phyloP scores from a whole-genome alignment of 53 echinoderm and acorn worm genomes.

The Hippasteria phrygiana region DNA sequence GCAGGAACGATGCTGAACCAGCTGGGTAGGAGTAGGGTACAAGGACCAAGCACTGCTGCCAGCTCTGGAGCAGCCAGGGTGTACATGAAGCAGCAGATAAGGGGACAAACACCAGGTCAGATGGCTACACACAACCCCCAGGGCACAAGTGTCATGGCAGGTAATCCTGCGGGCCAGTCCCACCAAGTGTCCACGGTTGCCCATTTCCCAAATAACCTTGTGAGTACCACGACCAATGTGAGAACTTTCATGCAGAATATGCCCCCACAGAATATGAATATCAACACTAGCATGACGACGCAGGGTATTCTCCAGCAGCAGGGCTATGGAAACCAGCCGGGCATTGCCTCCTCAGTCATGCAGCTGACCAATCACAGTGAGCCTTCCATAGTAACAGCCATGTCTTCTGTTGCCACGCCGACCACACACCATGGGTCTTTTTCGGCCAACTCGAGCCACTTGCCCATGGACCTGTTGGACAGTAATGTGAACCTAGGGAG shows the following conservation, averaged over 20 bases:
- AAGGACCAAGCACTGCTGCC: slow-evolving; percentile 41
- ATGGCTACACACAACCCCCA: slow-evolving; percentile 42
- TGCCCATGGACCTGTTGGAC: slow-evolving; percentile 62
- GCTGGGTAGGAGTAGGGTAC: slow-evolving; percentile 47
- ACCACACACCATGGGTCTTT: slow-evolving; percentile 32
- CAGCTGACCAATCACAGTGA: slow-evolving; percentile 53
- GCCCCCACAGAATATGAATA: slow-evolving; percentile 61
- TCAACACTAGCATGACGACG: slow-evolving; percentile 59
- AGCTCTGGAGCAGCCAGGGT: slow-evolving; percentile 54
- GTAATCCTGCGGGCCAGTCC: slow-evolving; percentile 32
- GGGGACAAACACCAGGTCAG: slow-evolving; percentile 57
- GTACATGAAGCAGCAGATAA: slow-evolving; percentile 61
- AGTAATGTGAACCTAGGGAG: slow-evolving; percentile 46
- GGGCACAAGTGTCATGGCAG: slow-evolving; percentile 41
- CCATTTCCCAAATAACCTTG: slow-evolving; percentile 54
- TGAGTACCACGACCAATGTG: slow-evolving; percentile 71
- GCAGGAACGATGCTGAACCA: slow-evolving; percentile 50
- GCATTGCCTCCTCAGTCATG: slow-evolving; percentile 43
- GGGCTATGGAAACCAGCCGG: slow-evolving; percentile 26
- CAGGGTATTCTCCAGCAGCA: slow-evolving; percentile 59
- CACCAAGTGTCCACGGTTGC: slow-evolving; percentile 39
- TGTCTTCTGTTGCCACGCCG: slow-evolving; percentile 46
- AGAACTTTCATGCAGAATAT: slow-evolving; percentile 75
- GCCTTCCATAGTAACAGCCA: slow-evolving; percentile 57
- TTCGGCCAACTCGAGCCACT: slow-evolving; percentile 22